Conservation (phyloP, 1,140 invertebrate genomes). For the Cecropterus lyciades region DNA sequence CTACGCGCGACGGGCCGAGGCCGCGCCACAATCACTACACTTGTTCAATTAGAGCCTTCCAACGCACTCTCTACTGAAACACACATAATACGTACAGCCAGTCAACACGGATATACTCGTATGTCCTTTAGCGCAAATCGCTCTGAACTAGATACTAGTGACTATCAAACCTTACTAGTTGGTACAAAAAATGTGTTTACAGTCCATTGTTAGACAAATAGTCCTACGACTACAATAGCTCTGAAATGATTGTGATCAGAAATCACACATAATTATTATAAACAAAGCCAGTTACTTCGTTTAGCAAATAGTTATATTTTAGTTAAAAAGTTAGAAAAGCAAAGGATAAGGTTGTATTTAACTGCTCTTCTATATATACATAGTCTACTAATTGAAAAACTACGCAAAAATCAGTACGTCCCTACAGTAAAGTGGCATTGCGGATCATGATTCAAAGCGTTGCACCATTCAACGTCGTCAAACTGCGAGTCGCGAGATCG, state of each 20-base stretch:
- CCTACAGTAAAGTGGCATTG: neutral
- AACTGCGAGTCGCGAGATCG: neutral
- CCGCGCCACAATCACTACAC: conserved; percentile 71
- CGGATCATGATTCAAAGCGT: neutral
- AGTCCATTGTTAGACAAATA: neutral
- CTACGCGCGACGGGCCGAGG: conserved; percentile 56
- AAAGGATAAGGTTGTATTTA: no score
- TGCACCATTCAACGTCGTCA: neutral
- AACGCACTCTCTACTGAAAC: conserved; percentile 37
- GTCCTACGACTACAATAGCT: neutral
- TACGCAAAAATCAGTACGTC: neutral
- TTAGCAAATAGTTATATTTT: no score
- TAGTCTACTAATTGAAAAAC: neutral
- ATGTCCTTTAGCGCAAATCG: conserved; percentile 2
- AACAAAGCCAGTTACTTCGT: neutral
- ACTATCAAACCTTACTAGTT: neutral
- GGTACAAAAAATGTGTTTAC: neutral
- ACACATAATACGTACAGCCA: conserved; percentile 16
- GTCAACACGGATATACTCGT: conserved; percentile 7
- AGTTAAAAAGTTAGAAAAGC: no score
- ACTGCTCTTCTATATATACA: no score
- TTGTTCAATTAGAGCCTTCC: conserved; percentile 80
- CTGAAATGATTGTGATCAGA: neutral
- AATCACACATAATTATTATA: neutral
- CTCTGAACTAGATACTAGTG: neutral